phyloP scores from a whole-genome alignment of 92 coral and sea anemone genomes.

The Palythoa grandis region DNA sequence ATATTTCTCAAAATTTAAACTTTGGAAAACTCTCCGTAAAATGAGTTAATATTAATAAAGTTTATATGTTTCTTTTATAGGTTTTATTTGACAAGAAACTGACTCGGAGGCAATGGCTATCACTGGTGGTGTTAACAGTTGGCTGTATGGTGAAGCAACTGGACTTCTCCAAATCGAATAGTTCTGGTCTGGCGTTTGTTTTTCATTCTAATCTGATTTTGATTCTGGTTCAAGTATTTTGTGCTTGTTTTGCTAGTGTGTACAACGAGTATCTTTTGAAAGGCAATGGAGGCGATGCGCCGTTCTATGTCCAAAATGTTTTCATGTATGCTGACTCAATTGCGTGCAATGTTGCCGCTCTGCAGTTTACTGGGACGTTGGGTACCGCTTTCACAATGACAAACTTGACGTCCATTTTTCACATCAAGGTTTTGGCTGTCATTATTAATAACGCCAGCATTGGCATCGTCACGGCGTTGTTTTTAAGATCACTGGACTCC shows the following conservation, averaged over 20 bases:
- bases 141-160: conserved; percentile 94
- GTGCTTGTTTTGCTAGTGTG: conserved; percentile 98
- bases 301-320: conserved; percentile 87
- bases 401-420: conserved; percentile 70
- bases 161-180: conserved; percentile 48
- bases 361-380: conserved; percentile 74
- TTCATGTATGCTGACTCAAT: conserved; percentile 95
- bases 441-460: conserved; percentile 87
- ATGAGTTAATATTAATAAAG: not conserved
- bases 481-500: conserved; percentile 85
- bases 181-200: conserved; percentile 61
- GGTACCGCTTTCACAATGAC: conserved; percentile 74
- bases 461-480: conserved; percentile 90
- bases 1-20: too few species aligned
- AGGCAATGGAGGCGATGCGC: conserved; percentile 88
- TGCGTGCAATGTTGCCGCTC: conserved; percentile 76
- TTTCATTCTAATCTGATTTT: conserved; percentile 78
- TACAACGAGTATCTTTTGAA: conserved; percentile 95
- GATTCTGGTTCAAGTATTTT: conserved; percentile 90
- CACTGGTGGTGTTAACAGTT: conserved; percentile 76
- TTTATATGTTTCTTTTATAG: conserved; percentile 49
- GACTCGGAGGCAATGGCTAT: conserved; percentile 82
- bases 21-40: too few species aligned
- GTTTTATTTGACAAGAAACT: conserved; percentile 80
- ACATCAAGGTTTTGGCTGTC: conserved; percentile 79